Conservation (phyloP, 2,113 vertebrate genomes). For the Neolamprologus sp. region DNA sequence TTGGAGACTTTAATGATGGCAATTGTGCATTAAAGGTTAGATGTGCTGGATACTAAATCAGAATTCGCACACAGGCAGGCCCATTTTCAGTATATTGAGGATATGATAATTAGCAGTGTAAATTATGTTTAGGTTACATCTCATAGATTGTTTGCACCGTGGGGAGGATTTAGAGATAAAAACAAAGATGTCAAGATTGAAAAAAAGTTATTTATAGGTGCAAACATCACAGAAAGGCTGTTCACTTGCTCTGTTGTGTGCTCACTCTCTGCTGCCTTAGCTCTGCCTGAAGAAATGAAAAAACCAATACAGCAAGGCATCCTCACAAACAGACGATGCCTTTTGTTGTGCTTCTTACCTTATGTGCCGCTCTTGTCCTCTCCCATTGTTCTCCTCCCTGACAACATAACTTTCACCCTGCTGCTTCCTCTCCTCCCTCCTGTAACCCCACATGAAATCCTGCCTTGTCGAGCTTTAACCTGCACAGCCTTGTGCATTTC, state of each 20-base stretch:
- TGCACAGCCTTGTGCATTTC: neutral
- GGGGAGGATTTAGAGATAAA: neutral
- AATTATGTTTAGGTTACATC: neutral
- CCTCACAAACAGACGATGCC: slow-evolving; percentile 21
- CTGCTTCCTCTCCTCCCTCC: neutral
- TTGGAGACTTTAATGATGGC: slow-evolving; percentile 19
- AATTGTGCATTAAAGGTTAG: neutral
- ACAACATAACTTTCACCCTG: slow-evolving; percentile 31
- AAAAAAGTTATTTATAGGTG: neutral
- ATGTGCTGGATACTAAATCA: neutral
- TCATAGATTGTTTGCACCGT: neutral
- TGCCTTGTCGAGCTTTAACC: slow-evolving; percentile 11
- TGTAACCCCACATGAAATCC: slow-evolving; percentile 8
- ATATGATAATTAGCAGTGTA: neutral
- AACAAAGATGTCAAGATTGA: neutral
- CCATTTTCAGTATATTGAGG: neutral
- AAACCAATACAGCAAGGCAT: neutral
- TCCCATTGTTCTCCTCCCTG: slow-evolving; percentile 24
- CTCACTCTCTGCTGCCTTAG: neutral
- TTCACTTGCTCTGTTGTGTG: neutral
- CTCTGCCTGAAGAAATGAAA: neutral
- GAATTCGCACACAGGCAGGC: neutral
- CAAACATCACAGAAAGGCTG: neutral
- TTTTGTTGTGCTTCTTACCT: slow-evolving; percentile 32
- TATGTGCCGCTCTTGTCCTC: neutral